A percentile compares a stretch with the other conserved stretches of the same genome.
Conservation (phyloP, 2,888 invertebrate species). For the Tethea ocularis region DNA sequence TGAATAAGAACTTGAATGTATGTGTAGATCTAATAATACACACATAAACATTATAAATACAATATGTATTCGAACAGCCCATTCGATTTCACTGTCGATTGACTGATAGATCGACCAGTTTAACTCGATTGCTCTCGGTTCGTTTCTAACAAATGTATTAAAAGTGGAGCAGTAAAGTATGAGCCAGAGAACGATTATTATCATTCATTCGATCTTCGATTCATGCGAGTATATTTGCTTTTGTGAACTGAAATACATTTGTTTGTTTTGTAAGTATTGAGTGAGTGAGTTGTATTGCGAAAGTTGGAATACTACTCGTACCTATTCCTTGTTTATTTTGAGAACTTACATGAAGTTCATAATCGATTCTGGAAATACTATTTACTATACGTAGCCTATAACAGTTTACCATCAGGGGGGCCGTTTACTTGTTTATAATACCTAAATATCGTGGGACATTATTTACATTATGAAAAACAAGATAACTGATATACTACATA, state of each 20-base stretch:
- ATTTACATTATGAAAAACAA: too few relatives aligned
- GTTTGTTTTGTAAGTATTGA: not conserved
- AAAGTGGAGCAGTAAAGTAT: constrained; percentile 25
- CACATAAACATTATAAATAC: not conserved
- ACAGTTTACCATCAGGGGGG: too few relatives aligned
- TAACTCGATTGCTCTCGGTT: constrained; percentile 23
- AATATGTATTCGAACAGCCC: not conserved
- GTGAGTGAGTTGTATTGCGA: not conserved
- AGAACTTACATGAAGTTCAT: too few relatives aligned
- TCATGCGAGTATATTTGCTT: constrained; percentile 4
- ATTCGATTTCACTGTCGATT: constrained; percentile 13
- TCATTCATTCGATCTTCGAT: constrained; percentile 4
- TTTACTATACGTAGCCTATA: too few relatives aligned
- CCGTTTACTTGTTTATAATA: too few relatives aligned
- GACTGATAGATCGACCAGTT: constrained; percentile 22
- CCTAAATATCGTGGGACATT: too few relatives aligned
- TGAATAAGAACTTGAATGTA: too few relatives aligned
- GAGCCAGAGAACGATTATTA: constrained; percentile 9
- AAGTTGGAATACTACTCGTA: too few relatives aligned
- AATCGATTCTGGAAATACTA: too few relatives aligned
- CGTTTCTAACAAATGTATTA: constrained; percentile 24
- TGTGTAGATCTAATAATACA: too few relatives aligned
- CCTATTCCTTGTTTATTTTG: too few relatives aligned
- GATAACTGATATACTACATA: too few relatives aligned
- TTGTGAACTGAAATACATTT: not conserved